Evolutionary conservation across 2,888 invertebrate genomes (phyloP), one percentile per base, ranked within the genome.

Genomic region (Eumacrocentrus americanus): DNA sequence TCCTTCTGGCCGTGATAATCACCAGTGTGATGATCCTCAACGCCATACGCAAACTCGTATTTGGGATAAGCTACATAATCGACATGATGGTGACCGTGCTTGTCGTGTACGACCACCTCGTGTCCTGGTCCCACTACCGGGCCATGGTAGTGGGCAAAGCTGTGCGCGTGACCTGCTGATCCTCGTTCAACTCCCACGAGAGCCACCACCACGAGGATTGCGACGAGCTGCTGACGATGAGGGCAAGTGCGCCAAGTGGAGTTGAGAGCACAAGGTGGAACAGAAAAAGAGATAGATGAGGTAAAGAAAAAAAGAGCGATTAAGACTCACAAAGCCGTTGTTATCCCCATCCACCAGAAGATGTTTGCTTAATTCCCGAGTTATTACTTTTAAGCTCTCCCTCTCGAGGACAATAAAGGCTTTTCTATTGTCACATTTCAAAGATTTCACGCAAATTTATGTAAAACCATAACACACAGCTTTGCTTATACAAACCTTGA

Each of bases 1-100:
- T 82, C 82, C 67, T 81, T 80, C 62, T 81, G 82, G 1, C 79
- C 78, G 63, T 83, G 82, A 59, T 75, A 76, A 68, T 82, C 82
- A n/a, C 82, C 82, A 16, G 81, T 81, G 50, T 78, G 72, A 63
- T 73, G 75, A 65, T 79, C 79, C 53, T 79, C 72, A 22, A 79
- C 75, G 1, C 79, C 79, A 62, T 79, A 79, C 18, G 79, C 73
- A 64, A 75, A 78, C 59, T 77, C 72, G 67, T 79, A 79, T 62
- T 75, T 73, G 29, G 80, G 78, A 68, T 81, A 70, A 53, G 78
- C 74, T n/a, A 75, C 74, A 67, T 78, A 82, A 66, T 81, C 77
- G 63, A 77, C 76, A 60, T 79, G 78, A 40, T 76, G 73, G 54
- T 76, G 71, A 6, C 80, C 82, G 68, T 81, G 73, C 38, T 77